These are phyloP conservation scores for Oryzias celebensis DNA, from an alignment of 2,113 vertebrate species.

Conservation along the genomic window DNA sequence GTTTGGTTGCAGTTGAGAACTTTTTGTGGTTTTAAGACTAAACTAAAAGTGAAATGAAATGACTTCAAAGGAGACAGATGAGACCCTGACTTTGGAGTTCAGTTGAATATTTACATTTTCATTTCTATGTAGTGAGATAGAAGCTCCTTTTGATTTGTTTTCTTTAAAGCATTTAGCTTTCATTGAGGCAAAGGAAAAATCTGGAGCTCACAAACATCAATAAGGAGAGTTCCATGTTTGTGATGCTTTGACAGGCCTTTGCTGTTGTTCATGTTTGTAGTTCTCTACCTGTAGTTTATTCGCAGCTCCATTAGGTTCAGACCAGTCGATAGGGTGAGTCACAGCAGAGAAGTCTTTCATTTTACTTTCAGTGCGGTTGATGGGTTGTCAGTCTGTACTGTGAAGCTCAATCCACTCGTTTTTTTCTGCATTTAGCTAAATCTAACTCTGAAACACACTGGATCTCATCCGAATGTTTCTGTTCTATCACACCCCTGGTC, in stretches of 20 bases:
- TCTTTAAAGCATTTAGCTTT: no score
- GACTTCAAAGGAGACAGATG: not conserved
- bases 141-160: no score
- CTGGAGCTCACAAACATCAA: no score
- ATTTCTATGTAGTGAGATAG: no score
- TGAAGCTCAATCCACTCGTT: not conserved
- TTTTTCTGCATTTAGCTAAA: not conserved
- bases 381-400: not conserved
- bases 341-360: not conserved
- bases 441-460: not conserved
- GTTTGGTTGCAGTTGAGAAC: not conserved
- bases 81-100: not conserved
- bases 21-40: not conserved
- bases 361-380: no score
- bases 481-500: not conserved
- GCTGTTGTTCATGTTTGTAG: no score
- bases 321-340: not conserved
- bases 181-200: no score
- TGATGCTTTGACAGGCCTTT: no score
- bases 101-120: no score
- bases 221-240: no score
- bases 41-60: not conserved
- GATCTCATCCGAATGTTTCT: not conserved
- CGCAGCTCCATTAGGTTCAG: not conserved
- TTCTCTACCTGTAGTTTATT: no score